Conservation (phyloP, 1,140 invertebrate species). For the Lucilia sericata region DNA sequence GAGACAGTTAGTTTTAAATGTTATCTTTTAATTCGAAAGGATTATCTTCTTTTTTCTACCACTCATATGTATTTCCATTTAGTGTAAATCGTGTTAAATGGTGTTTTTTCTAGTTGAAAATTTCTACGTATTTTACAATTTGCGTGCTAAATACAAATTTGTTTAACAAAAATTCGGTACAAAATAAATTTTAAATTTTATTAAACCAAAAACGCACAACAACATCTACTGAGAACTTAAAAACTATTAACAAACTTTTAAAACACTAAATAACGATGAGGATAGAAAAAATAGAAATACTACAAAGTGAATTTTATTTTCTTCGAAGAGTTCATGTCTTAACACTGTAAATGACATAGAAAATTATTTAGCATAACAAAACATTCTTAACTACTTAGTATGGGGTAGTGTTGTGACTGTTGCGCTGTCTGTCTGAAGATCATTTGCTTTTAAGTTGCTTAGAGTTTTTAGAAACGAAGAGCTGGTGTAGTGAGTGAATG, state of each 20-base stretch:
- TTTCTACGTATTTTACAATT: background rate
- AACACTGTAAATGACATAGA: too few relatives aligned
- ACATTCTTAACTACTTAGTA: too few relatives aligned
- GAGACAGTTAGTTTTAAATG: too few relatives aligned
- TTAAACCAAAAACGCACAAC: background rate
- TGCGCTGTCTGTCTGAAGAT: too few relatives aligned
- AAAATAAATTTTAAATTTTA: slow-evolving; percentile 12
- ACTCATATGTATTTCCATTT: background rate
- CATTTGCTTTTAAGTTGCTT: too few relatives aligned
- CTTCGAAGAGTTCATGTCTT: too few relatives aligned
- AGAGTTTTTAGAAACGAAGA: too few relatives aligned
- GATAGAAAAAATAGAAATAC: background rate
- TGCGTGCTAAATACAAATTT: background rate
- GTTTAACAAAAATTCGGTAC: background rate
- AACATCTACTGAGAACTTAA: background rate
- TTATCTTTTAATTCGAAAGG: too few relatives aligned
- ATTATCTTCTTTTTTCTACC: too few relatives aligned
- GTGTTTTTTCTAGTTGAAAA: background rate
- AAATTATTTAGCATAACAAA: too few relatives aligned
- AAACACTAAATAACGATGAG: background rate
- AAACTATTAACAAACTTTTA: background rate
- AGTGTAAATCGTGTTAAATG: background rate
- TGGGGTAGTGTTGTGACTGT: too few relatives aligned
- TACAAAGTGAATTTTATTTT: too few relatives aligned
- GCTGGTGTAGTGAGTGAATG: background rate